A percentile compares a stretch with the other conserved stretches of the same genome.
These are phyloP conservation scores for Cacatua alba DNA, from an alignment of 2,113 vertebrate species.

Conservation along the genomic window DNA sequence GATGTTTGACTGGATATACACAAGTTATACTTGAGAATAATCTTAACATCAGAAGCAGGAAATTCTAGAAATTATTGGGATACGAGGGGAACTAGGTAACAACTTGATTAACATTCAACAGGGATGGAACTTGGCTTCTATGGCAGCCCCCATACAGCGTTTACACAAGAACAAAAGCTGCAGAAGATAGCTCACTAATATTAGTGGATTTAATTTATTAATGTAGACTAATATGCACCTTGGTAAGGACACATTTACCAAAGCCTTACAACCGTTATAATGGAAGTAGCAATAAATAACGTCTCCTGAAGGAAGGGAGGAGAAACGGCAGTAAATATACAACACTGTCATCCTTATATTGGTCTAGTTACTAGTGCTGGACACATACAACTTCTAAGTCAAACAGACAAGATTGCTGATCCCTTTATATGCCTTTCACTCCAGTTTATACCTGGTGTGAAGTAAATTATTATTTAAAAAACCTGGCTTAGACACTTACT, in stretches of 20 bases:
- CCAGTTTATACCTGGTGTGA: not conserved
- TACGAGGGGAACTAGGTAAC: not conserved
- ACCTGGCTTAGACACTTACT: not conserved
- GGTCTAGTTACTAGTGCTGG: not conserved
- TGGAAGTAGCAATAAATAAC: not conserved
- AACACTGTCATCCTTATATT: not conserved
- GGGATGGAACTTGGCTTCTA: not conserved
- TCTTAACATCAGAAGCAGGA: not conserved
- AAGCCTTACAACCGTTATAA: not conserved
- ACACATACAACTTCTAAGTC: not conserved
- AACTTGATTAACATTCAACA: not conserved
- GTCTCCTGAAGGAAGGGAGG: not conserved
- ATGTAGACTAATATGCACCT: not conserved
- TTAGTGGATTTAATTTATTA: conserved; percentile 6
- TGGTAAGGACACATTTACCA: not conserved
- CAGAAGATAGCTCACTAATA: not conserved
- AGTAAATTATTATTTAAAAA: not conserved
- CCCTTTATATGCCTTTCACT: not conserved
- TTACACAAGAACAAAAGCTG: not conserved
- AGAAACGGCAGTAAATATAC: not conserved
- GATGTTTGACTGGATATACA: not conserved
- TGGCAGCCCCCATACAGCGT: not conserved
- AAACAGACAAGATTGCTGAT: not conserved
- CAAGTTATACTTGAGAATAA: not conserved
- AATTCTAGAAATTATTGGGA: not conserved